Evolutionary conservation across 2,888 invertebrate species (phyloP).

Genomic region (Athalia cordata): DNA sequence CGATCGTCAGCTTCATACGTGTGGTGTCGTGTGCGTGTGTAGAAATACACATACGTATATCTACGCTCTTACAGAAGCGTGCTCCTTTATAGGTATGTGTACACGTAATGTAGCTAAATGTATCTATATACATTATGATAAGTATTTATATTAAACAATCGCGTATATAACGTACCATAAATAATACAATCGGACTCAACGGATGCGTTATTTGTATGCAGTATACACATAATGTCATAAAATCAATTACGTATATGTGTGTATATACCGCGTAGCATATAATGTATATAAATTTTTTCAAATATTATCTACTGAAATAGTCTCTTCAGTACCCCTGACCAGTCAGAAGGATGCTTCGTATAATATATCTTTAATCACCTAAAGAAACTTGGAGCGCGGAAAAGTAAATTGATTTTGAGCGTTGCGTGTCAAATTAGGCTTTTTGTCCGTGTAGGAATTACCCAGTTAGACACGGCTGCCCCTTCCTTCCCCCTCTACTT

Average conservation of each 20-base stretch:
- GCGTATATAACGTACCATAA: neutral
- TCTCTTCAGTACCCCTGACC: neutral
- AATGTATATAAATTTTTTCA: neutral
- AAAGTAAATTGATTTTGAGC: conserved; percentile 47
- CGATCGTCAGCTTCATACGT: neutral
- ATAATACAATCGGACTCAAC: neutral
- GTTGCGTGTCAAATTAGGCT: conserved; percentile 45
- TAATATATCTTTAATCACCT: conserved; percentile 36
- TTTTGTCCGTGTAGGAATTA: conserved; percentile 45
- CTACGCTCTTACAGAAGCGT: too few species aligned
- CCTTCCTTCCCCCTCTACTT: neutral
- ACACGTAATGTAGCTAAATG: too few species aligned
- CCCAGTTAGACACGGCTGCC: conserved; percentile 41
- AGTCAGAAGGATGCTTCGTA: neutral
- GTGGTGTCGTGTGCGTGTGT: neutral
- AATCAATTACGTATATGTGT: neutral
- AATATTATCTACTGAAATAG: neutral
- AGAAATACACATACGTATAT: neutral
- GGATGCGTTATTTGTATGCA: conserved; percentile 22
- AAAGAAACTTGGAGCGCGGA: conserved; percentile 33
- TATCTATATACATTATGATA: too few species aligned
- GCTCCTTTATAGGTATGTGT: too few species aligned
- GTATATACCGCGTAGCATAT: neutral
- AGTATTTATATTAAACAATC: neutral
- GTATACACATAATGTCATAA: neutral